Base-by-base conservation (phyloP, 2,797 vertebrate genomes). In the Silurus lanzhouensis region DNA sequence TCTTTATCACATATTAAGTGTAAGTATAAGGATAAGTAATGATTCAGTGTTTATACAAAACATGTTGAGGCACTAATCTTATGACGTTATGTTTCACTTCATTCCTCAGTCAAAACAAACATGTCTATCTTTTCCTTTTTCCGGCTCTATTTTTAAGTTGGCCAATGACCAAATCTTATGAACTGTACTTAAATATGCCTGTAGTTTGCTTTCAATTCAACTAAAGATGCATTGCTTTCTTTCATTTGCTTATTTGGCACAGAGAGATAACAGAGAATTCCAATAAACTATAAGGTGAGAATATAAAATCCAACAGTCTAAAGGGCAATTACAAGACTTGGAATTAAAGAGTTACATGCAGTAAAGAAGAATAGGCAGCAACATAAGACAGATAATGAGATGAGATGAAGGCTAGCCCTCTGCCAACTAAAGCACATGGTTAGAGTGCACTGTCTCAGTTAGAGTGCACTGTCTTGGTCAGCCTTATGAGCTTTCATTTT, bases 361-460 rank as follows among this genome's bases (percentile, higher is more conserved):
- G 60, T 66, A 48, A 66, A 80, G 14, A 25, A 25, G n/a, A 80
- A 66, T 64, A 25, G 61, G 14, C 2, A 6, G 61, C 61, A 52
- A 44, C 22, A 80, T 44, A 80, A 48, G 44, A 66, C 61, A 80
- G 44, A 80, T 66, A 80, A 80, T 80, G 61, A 66, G 78, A 80
- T 80, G 78, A 66, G 78, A 80, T 66, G 15, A 80, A 80, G 78
- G 15, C 13, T 46, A 52, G n/a, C 60, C 25, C 61, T 22, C 38
- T 10, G 17, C 74, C 15, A 3, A 60, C 57, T 61, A 38, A 61
- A 44, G 12, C 76, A 78, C 31, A 61, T 44, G 20, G 58, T 78
- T 78, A 78, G 75, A 60, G 44, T 13, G 48, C 8, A 25, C 14
- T 15, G 44, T 66, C 61, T 66, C 61, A 27, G 22, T n/a, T 58